Conservation (phyloP, 2,797 vertebrate genomes). For the Sardinella longiceps region DNA sequence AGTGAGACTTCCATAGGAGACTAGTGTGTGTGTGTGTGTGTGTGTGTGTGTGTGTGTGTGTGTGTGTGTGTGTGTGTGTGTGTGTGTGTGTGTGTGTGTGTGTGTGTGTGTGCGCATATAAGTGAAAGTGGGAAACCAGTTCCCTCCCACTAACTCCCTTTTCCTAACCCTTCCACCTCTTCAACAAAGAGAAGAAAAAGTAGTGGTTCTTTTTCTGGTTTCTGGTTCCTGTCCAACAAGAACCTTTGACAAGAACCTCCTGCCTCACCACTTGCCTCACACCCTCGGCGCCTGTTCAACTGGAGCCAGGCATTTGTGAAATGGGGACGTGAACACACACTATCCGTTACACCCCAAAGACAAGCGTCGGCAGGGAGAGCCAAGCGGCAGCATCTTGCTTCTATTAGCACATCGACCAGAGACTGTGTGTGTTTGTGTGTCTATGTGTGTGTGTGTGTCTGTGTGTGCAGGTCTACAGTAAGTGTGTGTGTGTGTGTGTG, state of each 20-base stretch:
- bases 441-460: too few species aligned
- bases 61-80: background rate
- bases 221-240: background rate
- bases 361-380: background rate
- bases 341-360: slow-evolving; percentile 10
- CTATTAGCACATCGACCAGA: background rate
- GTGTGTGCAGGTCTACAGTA: background rate
- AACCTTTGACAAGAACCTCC: background rate
- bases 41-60: slow-evolving; percentile 1
- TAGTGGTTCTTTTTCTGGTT: background rate
- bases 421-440: slow-evolving; percentile 4
- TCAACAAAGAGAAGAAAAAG: background rate
- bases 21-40: background rate
- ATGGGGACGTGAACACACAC: slow-evolving; percentile 8
- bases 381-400: slow-evolving; percentile 11
- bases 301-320: background rate
- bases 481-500: background rate
- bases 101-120: background rate
- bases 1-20: background rate
- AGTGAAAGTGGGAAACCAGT: background rate
- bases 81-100: background rate
- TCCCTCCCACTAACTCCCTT: background rate
- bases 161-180: background rate
- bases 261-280: background rate
- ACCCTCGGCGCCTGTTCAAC: background rate